Evolutionary conservation across 2,888 invertebrate species (phyloP).

Genomic region (Tricholauxania praeusta): DNA sequence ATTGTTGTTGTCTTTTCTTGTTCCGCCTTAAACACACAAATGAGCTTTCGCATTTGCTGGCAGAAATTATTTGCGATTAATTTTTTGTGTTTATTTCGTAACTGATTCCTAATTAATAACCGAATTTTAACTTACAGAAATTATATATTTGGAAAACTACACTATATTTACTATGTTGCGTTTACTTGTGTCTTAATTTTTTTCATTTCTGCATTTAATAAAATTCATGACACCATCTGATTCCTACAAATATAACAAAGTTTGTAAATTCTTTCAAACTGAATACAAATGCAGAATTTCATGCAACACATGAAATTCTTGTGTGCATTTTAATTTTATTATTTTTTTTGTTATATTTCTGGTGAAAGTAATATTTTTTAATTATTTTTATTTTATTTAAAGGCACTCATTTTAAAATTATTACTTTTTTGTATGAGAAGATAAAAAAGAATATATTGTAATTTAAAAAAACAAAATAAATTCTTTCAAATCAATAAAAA

Average conservation of each 20-base stretch:
- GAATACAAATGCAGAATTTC: slow-evolving; percentile 18
- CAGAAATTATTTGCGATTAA: slow-evolving; percentile 58
- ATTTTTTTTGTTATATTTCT: slow-evolving; percentile 19
- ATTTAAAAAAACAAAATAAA: slow-evolving; percentile 33
- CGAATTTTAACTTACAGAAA: slow-evolving; percentile 3
- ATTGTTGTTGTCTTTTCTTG: slow-evolving; percentile 17
- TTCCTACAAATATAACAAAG: slow-evolving; percentile 29
- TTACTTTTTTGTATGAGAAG: no score
- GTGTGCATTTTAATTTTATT: not conserved
- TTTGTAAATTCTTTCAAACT: slow-evolving; percentile 29
- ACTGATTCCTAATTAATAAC: not conserved
- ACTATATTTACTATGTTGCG: not conserved
- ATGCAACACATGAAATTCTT: no score
- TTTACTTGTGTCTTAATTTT: slow-evolving; percentile 1
- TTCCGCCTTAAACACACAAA: not conserved
- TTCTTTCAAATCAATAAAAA: slow-evolving; percentile 30
- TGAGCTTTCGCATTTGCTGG: slow-evolving; percentile 59
- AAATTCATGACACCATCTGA: not conserved
- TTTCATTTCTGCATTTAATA: slow-evolving; percentile 1
- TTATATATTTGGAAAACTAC: not conserved
- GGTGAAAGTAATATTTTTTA: slow-evolving; percentile 34
- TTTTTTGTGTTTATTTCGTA: slow-evolving; percentile 10
- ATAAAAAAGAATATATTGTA: not conserved
- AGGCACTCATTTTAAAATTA: not conserved
- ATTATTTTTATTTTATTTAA: slow-evolving; percentile 29